Evolutionary conservation across 2,797 vertebrate genomes (phyloP).

Genomic region (Chelonia mydas): DNA sequence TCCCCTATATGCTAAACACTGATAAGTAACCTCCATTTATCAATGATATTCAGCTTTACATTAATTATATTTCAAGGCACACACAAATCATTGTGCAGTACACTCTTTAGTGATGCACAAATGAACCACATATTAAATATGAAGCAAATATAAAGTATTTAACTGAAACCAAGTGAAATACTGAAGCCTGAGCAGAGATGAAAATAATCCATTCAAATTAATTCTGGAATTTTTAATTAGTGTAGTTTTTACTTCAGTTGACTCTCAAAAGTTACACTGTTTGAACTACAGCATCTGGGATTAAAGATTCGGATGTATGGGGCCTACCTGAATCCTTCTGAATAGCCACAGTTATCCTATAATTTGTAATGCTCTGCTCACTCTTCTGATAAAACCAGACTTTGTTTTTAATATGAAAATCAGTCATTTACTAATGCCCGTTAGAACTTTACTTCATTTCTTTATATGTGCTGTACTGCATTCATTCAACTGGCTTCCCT

Average conservation of each 20-base stretch:
- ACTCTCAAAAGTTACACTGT: conserved; percentile 26
- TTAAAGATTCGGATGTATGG: conserved; percentile 58
- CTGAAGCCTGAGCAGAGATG: background rate
- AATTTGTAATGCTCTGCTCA: conserved; percentile 54
- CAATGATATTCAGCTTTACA: conserved; percentile 65
- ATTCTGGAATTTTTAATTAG: conserved; percentile 52
- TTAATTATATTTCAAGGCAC: conserved; percentile 64
- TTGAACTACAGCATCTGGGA: conserved; percentile 44
- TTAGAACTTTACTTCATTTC: conserved; percentile 48
- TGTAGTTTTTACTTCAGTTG: conserved; percentile 34
- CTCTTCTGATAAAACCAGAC: conserved; percentile 8
- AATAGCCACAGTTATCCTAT: conserved; percentile 54
- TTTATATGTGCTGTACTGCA: background rate
- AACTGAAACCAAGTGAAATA: conserved; percentile 46
- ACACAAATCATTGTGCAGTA: conserved; percentile 14
- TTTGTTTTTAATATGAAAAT: conserved; percentile 13
- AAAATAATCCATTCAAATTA: conserved; percentile 64
- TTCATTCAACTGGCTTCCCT: background rate
- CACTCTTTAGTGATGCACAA: conserved; percentile 39
- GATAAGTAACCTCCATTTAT: conserved; percentile 75
- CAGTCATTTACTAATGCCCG: conserved; percentile 26
- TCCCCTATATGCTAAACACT: conserved; percentile 64
- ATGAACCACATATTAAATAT: conserved; percentile 28
- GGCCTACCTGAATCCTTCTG: conserved; percentile 46
- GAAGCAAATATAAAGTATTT: conserved; percentile 31